Conservation (phyloP, 2,888 invertebrate species). For the Pollenia amentaria region DNA sequence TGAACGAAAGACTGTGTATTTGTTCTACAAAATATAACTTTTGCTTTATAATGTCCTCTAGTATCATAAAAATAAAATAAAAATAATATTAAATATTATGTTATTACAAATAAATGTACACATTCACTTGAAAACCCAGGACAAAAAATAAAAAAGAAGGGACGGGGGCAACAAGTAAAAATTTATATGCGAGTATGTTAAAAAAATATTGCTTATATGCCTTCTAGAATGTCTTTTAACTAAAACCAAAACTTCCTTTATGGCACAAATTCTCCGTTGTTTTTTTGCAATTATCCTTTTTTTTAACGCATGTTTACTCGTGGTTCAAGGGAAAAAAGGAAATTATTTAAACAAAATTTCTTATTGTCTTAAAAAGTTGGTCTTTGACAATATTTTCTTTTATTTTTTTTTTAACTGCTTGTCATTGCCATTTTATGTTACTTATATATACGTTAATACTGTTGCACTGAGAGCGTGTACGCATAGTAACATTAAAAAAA, state of each 20-base stretch:
- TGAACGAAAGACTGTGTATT: slow-evolving; percentile 72
- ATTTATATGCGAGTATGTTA: slow-evolving; percentile 14
- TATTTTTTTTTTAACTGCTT: slow-evolving; percentile 1
- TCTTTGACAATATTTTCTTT: slow-evolving; percentile 44
- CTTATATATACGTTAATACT: neutral
- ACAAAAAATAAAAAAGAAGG: neutral
- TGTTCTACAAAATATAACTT: slow-evolving; percentile 60
- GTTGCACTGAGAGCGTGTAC: slow-evolving; percentile 5
- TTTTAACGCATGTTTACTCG: slow-evolving; percentile 65
- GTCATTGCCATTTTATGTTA: slow-evolving; percentile 2
- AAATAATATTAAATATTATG: slow-evolving; percentile 80
- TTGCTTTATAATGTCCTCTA: slow-evolving; percentile 78
- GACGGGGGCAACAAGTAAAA: slow-evolving; percentile 6
- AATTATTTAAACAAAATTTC: slow-evolving; percentile 15
- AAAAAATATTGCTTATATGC: slow-evolving; percentile 46
- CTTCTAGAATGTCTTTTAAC: slow-evolving; percentile 54
- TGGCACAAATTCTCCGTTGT: slow-evolving; percentile 65
- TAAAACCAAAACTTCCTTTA: slow-evolving; percentile 73
- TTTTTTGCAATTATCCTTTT: slow-evolving; percentile 61
- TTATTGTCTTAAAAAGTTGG: slow-evolving; percentile 43
- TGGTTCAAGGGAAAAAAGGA: slow-evolving; percentile 38
- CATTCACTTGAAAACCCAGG: neutral
- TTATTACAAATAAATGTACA: slow-evolving; percentile 70
- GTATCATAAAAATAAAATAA: slow-evolving; percentile 80
- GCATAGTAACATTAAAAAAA: slow-evolving; percentile 33